These are phyloP conservation scores for Gambelia wislizenii DNA, from an alignment of 2,797 vertebrate species.

Conservation along the genomic window DNA sequence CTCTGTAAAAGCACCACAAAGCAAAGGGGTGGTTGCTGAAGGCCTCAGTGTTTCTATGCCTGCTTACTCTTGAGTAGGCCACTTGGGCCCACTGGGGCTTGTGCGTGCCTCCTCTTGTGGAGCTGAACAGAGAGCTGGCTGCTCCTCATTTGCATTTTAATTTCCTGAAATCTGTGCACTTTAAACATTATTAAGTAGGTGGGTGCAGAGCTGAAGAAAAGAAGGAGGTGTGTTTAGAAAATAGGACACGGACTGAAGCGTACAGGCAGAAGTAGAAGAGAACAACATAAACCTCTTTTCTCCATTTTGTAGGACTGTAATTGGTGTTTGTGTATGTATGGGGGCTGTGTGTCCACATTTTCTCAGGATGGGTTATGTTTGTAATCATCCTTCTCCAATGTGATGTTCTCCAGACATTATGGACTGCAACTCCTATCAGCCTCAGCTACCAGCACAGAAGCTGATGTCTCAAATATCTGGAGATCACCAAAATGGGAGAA, in stretches of 20 bases:
- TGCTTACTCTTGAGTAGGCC: not conserved
- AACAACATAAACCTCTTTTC: accelerated
- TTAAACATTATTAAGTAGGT: not conserved
- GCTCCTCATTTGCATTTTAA: not conserved
- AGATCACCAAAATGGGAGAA: not conserved
- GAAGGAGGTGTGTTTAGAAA: not conserved
- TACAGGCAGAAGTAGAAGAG: not conserved
- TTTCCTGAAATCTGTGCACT: not conserved
- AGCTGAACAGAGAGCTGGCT: too few relatives aligned
- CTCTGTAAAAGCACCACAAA: not conserved
- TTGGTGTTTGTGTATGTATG: too few relatives aligned
- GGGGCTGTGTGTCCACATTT: not conserved
- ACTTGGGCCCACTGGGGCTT: too few relatives aligned
- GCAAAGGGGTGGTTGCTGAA: not conserved
- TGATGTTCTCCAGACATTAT: not conserved
- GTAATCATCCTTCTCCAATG: not conserved
- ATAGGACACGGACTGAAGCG: too few relatives aligned
- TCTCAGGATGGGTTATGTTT: too few relatives aligned
- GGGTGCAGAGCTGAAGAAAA: not conserved
- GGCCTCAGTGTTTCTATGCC: too few relatives aligned
- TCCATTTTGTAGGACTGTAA: not conserved
- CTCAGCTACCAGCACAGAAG: not conserved
- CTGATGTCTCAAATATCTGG: not conserved
- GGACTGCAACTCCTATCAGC: not conserved
- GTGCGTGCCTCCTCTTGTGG: not conserved